A percentile compares a stretch with the other conserved stretches of the same genome.
These are phyloP conservation scores for Pseudeuparius sepicola DNA, from an alignment of 2,888 invertebrate species.

Conservation along the genomic window DNA sequence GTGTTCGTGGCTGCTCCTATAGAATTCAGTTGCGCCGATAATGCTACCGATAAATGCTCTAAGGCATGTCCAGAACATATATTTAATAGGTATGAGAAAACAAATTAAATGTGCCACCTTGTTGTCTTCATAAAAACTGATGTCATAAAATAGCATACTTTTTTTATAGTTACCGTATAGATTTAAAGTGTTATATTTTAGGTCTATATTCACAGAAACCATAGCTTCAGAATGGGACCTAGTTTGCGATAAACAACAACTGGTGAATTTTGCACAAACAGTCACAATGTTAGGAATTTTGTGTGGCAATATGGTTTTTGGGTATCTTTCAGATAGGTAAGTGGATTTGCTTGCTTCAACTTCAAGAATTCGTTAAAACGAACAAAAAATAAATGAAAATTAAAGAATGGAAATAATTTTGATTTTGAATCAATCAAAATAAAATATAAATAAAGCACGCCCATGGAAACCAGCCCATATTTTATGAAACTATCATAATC, in stretches of 20 bases:
- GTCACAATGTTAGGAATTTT: slow-evolving; percentile 70
- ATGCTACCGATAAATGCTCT: slow-evolving; percentile 44
- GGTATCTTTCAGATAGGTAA: slow-evolving; percentile 67
- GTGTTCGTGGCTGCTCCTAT: slow-evolving; percentile 66
- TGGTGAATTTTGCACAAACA: slow-evolving; percentile 66
- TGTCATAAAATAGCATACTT: too few species aligned
- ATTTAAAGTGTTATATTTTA: too few species aligned
- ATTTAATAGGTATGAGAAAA: slow-evolving; percentile 40
- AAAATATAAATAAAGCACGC: too few species aligned
- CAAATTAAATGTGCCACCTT: too few species aligned
- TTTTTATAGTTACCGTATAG: too few species aligned
- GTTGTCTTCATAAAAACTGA: too few species aligned
- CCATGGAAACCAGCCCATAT: too few species aligned
- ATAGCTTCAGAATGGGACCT: slow-evolving; percentile 69
- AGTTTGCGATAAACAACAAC: slow-evolving; percentile 54
- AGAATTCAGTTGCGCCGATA: slow-evolving; percentile 40
- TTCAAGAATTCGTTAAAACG: neutral
- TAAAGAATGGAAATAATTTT: too few species aligned
- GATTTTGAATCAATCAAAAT: too few species aligned
- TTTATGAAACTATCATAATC: too few species aligned
- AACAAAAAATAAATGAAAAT: slow-evolving; percentile 2
- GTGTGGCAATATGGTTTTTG: slow-evolving; percentile 64
- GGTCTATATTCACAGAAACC: slow-evolving; percentile 55
- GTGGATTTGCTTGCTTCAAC: slow-evolving; percentile 20
- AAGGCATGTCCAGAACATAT: slow-evolving; percentile 41